Evolutionary conservation across 2,888 invertebrate species (phyloP).

Genomic region (Caenorhabditis plicata): DNA sequence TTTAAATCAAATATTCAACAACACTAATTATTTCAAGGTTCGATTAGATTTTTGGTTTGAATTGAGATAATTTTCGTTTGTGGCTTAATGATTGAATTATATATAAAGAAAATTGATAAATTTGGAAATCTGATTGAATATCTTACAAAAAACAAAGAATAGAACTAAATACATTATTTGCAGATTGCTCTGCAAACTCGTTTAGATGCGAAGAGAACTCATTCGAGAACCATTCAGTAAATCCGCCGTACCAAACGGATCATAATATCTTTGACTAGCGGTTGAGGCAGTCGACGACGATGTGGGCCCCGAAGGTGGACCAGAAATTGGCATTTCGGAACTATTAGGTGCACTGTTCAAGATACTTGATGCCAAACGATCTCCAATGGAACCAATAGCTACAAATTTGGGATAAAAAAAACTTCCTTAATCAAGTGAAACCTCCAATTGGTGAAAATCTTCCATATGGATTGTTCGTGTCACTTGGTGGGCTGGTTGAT

Average conservation of each 20-base stretch:
- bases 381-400: slow-evolving; percentile 25
- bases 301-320: background rate
- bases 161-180: no score
- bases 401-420: background rate
- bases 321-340: background rate
- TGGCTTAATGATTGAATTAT: slow-evolving; percentile 1
- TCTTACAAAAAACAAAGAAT: no score
- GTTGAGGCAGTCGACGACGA: background rate
- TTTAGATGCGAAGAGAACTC: slow-evolving; percentile 23
- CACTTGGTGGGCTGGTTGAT: slow-evolving; percentile 35
- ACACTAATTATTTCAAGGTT: no score
- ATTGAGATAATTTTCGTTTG: background rate
- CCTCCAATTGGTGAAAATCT: slow-evolving; percentile 20
- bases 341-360: background rate
- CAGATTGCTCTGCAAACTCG: no score
- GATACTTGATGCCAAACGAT: slow-evolving; percentile 5
- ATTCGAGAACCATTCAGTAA: slow-evolving; percentile 28
- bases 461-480: slow-evolving; percentile 27
- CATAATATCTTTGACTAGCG: slow-evolving; percentile 34
- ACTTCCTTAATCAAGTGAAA: background rate
- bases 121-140: background rate
- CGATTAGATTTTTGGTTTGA: background rate
- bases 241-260: slow-evolving; percentile 45
- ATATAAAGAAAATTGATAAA: slow-evolving; percentile 3
- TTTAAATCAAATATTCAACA: background rate